Conservation (phyloP, 2,888 invertebrate species). For the Agrotis exclamationis region DNA sequence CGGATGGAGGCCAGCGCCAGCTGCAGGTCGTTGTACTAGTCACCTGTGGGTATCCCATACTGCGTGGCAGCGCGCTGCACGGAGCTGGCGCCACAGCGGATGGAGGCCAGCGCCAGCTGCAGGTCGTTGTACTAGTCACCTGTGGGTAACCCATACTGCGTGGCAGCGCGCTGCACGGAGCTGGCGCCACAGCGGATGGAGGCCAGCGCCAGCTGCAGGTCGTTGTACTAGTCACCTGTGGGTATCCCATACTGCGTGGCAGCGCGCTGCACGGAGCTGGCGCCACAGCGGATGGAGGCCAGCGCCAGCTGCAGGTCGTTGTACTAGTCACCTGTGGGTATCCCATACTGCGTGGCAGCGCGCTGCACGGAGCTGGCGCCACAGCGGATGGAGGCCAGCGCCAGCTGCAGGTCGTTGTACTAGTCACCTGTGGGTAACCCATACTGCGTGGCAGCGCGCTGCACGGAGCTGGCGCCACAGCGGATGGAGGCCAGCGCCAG, state of each 20-base stretch:
- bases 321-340: conserved; percentile 87
- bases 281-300: too few species aligned
- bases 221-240: not conserved
- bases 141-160: conserved; percentile 95
- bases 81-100: too few species aligned
- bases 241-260: conserved; percentile 97
- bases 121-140: not conserved
- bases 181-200: too few species aligned
- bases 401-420: not conserved
- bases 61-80: conserved; percentile 96
- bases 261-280: conserved; percentile 96
- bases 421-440: conserved; percentile 92
- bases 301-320: not conserved
- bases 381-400: too few species aligned
- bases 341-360: conserved; percentile 96
- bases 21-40: not conserved
- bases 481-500: too few species aligned
- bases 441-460: conserved; percentile 96
- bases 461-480: too few species aligned
- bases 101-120: too few species aligned
- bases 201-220: too few species aligned
- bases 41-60: conserved; percentile 94
- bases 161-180: conserved; percentile 96
- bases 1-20: too few species aligned
- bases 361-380: too few species aligned